Base-by-base conservation (phyloP, 2,797 vertebrate genomes). In the Yasuhikotakia modesta region DNA sequence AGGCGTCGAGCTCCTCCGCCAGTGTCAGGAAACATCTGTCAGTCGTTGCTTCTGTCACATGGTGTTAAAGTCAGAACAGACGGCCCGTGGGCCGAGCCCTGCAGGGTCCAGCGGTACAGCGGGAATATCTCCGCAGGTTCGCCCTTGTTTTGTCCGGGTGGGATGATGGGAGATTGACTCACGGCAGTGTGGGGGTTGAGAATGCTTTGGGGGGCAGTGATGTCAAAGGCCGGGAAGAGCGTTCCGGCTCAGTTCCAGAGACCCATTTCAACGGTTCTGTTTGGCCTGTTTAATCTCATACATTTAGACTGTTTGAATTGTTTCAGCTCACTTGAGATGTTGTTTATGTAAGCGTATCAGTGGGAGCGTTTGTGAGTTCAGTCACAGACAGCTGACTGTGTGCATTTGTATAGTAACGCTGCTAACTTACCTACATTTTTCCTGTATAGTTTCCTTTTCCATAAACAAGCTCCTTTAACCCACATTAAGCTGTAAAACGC, bases 1-100 rank as follows among this genome's bases (percentile, higher is more conserved):
- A 73, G 64, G 69, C 30, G 10, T 10, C 64, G 39, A 82, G 86
- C 83, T 84, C 72, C 81, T 85, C 84, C 81, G 94, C 93, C 92
- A 87, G 86, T 96, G 94, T 94, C 94, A 95, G 88, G 87, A 86
- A 96, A 91, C 95, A 95, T 96, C 95, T 96, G 95, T 95, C 95
- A 87, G 43, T 86, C 87, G 85, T 80, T 91, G 90, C 85, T 88
- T 76, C 92, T 95, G 94, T 93, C 93, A 92, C 85, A 73, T 85
- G 87, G 53, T 16, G 87, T 93, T 91, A 94, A 82, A 93, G 90
- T 91, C 93, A 91, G 90, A 82, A 87, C 32, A 75, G 88, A 77
- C 85, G 85, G 73, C 88, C 76, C 85, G 84, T 69, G 86, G 82
- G 85, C 87, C 80, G 65, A 87, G 85, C 88, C 88, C 88, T 86